Base-by-base conservation (phyloP, 2,797 vertebrate genomes). In the Urosaurus nigricauda region DNA sequence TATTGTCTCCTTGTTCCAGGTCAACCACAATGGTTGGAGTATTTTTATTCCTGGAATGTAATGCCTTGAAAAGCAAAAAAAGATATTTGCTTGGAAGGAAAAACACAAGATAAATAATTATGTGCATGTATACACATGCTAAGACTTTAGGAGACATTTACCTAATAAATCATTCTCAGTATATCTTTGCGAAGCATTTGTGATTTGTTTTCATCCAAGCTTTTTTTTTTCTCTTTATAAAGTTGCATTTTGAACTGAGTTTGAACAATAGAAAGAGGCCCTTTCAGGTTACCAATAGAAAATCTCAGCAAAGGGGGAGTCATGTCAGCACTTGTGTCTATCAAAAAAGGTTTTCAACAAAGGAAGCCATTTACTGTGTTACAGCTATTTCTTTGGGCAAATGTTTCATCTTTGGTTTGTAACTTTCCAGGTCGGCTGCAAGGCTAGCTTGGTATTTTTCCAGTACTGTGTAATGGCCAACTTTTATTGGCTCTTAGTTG, bases 381-480 rank as follows among this genome's bases (percentile, higher is more conserved):
- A 71, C 2, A 24, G 1, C 19, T 51, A 83, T 65, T 90, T 92
- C 73, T 63, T 82, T 94, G 87, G 19, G 63, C 63, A 87, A n/a
- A 87, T 29, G 68, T 86, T 65, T 92, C 37, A 90, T 89, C 70
- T 24, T 19, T 92, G 58, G 90, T 92, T 82, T 92, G 71, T 91
- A 87, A 7, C 85, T 12, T 95, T 96, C 7, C 94, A 99, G 98
- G 95, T 98, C 83, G 98, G 98, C 83, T 99, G 98, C 96, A 98
- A 98, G 96, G 97, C 97, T 94, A 98, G 97, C 91, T 94, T 99
- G 95, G 97, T 98, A 32, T 96, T 99, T 89, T 98, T 98, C 95
- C 98, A 99, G 68, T 99, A 98, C 88, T 98, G 98, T 95, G 97
- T 98, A 94, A 98, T 98, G 97, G 98, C 98, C 74, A 99, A 99